Conservation (phyloP, 1,140 invertebrate species). For the Drosophila sp. region DNA sequence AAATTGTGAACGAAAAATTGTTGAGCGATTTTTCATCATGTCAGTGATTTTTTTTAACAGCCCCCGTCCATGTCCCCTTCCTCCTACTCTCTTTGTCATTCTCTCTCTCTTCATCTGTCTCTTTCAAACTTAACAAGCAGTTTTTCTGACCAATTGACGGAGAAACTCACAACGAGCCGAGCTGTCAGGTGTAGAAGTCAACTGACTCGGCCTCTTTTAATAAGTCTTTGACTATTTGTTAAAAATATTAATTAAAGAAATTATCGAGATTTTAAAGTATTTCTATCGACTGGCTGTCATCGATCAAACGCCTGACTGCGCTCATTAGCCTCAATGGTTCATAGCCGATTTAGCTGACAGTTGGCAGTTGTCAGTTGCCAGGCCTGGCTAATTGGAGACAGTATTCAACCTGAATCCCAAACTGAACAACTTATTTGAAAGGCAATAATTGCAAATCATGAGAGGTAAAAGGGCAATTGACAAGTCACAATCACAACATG, state of each 20-base stretch:
- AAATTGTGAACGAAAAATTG: conserved; percentile 80
- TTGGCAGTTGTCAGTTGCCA: conserved; percentile 23
- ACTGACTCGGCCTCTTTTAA: neutral
- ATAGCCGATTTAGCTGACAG: conserved; percentile 31
- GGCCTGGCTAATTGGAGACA: conserved; percentile 7
- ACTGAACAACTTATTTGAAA: conserved; percentile 19
- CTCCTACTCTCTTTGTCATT: neutral
- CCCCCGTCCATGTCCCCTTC: conserved; percentile 3
- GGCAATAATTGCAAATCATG: conserved; percentile 52
- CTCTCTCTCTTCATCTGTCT: conserved; percentile 12
- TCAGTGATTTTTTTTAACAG: conserved; percentile 71
- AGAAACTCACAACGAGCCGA: conserved; percentile 40
- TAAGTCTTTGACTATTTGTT: conserved; percentile 17
- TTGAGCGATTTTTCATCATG: conserved; percentile 80
- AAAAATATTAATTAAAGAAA: conserved; percentile 31
- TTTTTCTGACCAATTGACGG: conserved; percentile 60
- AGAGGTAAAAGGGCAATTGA: conserved; percentile 44
- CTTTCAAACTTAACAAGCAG: neutral
- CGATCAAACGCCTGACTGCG: conserved; percentile 42
- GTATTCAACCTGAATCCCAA: neutral
- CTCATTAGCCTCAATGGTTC: conserved; percentile 32
- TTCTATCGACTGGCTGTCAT: conserved; percentile 28
- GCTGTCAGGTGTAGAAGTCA: conserved; percentile 29
- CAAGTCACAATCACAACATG: conserved; percentile 79
- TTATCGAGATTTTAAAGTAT: conserved; percentile 21